Evolutionary conservation across 35 echinoderm and acorn worm genomes (phyloP), one percentile per base, ranked within the genome.

Genomic region (Ptychodera flava): DNA sequence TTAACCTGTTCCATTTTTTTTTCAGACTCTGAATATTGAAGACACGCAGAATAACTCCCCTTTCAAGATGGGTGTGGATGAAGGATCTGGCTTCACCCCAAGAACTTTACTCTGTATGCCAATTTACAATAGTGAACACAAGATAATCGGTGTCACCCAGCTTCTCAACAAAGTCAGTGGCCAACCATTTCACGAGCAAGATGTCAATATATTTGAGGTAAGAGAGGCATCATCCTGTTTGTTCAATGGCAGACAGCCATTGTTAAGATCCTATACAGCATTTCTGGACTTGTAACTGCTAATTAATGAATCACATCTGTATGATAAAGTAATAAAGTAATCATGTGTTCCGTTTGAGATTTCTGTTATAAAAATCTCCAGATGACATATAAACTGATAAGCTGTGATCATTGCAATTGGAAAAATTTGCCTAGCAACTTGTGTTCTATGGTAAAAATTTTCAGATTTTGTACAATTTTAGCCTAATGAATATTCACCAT

Each of bases 181-280:
- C 34, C 91, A 90, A 29, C 35, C 79, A 52, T 97, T 97, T 77
- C 91, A 85, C 29, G 95, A 97, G 12, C 92, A 97, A 80, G 95
- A 97, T 85, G 95, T 94, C 83, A 94, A 94, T 34, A 87, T 92
- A 1, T 97, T 97, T 97, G 95, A 97, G 95, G 95, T 97, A 88
- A 91, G 85, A 33, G 31, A 79, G 33, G 16, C 28, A 27, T 33
- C 10, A 33, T 32, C 80, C 32, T 82, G 31, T 32, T 2, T 10
- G 78, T 79, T 10, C 28, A 10, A 10, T 79, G 29, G 33, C 33
- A 28, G 29, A 28, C 15, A 77, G n/a, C 75, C 6, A 64, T 64
- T 64, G 45, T 64, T 64, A 64, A 12, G 6, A 64, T 64, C 22
- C 45, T 64, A 64, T 64, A 64, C 45, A 64, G 45, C 45, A 12